Base-by-base conservation (phyloP, 2,888 invertebrate species). In the Netelia virgata region DNA sequence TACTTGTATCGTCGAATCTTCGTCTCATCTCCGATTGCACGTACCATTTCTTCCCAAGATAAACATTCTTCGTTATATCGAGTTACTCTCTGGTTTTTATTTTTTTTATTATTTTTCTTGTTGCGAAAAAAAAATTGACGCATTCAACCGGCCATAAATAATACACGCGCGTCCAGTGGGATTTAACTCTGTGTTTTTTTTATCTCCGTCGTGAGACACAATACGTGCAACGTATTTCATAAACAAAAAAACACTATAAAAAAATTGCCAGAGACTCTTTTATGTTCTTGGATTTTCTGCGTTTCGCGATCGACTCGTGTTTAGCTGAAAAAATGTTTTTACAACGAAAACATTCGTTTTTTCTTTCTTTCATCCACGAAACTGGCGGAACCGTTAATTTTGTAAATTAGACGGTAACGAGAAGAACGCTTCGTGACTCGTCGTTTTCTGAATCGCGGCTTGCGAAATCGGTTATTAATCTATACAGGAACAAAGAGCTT, bases 401-500 rank as follows among this genome's bases (percentile, higher is more conserved):
- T 36, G 6, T 36, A 36, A 36, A 36, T 36, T 8, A 36, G 36
- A 36, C 6, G 6, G 36, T 36, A 36, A 16, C 1, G n/a, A 69
- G 16, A 18, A 5, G 8, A 36, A 55, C 9, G n/a, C 16, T 55
- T 14, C 18, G 57, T 57, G 47, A 36, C 6, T 36, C 6, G 6
- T 47, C 47, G 47, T 47, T 47, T 47, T 47, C 47, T 2, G 47
- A 47, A 3, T 47, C 14, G 2, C 47, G 14, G 47, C 11, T 47
- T 8, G 59, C 68, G 50, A 77, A 36, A 47, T 36, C 5, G 11
- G 16, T 66, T 50, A 76, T 76, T 36, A 59, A 73, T 64, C 36
- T 36, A n/a, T 61, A 47, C 43, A 68, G 59, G 50, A 59, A 50
- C 36, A 61, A 77, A 69, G 68, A 77, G 68, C 23, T 36, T 69